Base-by-base conservation (phyloP, 2,797 vertebrate genomes). In the Taeniopygia guttata region DNA sequence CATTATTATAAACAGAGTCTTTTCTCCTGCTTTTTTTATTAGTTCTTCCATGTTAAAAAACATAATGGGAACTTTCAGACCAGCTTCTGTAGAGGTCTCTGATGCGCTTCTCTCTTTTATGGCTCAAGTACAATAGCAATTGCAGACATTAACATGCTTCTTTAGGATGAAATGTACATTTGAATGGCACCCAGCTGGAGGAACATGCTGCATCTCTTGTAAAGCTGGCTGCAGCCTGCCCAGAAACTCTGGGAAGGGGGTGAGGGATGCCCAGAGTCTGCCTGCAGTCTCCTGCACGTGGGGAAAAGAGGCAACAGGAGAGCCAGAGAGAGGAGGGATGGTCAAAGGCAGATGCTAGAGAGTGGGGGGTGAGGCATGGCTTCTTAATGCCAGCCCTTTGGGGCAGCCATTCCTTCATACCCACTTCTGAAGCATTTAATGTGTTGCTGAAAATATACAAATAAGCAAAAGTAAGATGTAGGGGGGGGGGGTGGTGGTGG, bases 121-220 rank as follows among this genome's bases (percentile, higher is more conserved):
- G 94, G 95, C 94, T 96, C 93, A 94, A 91, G 75, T 96, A 97
- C 95, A 96, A 90, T 64, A 84, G 89, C 84, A 95, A 94, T 95
- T 0, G 59, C 84, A 96, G 93, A 97, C 91, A 94, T 94, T 83
- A 96, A 96, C 97, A 97, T 97, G 96, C 97, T 95, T 94, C 66
- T 96, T 93, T 87, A 94, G 86, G 82, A 91, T 70, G 83, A 94
- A 96, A 96, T 96, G 95, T 96, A 97, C 94, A 96, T 72, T 87
- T 95, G 94, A 95, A 90, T 60, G 82, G 70, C 78, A 90, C 73
- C 70, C 84, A 89, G 68, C 48, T 89, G 23, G 73, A 96, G 70
- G 52, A 94, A 83, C 93, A 83, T 81, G 94, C 95, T 75, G 87
- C 29, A 5, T 60, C 86, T 93, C 92, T 94, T 74, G 63, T 45